These are phyloP conservation scores for Stegodyphus dumicola DNA, from an alignment of 1,140 invertebrate species.

Conservation along the genomic window DNA sequence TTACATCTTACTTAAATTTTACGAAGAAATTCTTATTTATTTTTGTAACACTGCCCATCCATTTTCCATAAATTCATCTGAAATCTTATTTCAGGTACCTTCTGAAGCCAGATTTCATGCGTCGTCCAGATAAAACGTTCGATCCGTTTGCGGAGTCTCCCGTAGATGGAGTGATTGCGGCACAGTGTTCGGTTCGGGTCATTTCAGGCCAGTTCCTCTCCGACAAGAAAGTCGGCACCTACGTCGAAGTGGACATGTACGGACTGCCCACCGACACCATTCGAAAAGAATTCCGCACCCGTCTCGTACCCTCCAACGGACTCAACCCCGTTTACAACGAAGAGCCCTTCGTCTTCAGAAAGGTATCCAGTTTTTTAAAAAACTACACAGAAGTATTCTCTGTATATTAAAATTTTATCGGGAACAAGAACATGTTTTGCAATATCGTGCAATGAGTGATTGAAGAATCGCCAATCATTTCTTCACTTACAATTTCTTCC, in stretches of 20 bases:
- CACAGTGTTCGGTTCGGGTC: conserved; percentile 96
- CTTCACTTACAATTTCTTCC: too few species aligned
- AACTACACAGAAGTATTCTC: too few species aligned
- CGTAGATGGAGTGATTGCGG: conserved; percentile 99
- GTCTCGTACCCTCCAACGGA: conserved; percentile 95
- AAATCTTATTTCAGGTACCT: conserved; percentile 87
- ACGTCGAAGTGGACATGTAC: conserved; percentile 99
- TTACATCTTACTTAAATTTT: too few species aligned
- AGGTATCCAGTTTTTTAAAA: conserved; percentile 73
- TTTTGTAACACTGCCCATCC: not conserved
- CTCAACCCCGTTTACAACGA: conserved; percentile 98
- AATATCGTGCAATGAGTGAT: too few species aligned
- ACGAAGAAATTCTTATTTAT: too few species aligned
- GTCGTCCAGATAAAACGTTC: conserved; percentile 93
- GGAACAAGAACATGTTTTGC: too few species aligned
- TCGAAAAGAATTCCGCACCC: conserved; percentile 95
- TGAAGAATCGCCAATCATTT: too few species aligned
- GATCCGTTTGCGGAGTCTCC: conserved; percentile 99
- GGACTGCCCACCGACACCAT: conserved; percentile 99
- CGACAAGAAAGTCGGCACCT: conserved; percentile 98
- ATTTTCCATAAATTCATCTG: not conserved
- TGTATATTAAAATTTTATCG: too few species aligned
- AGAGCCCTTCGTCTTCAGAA: conserved; percentile 97
- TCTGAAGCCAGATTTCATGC: conserved; percentile 99
- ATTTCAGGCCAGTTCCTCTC: conserved; percentile 99